Conservation (phyloP, 2,113 vertebrate species). For the Daubentonia madagascariensis region DNA sequence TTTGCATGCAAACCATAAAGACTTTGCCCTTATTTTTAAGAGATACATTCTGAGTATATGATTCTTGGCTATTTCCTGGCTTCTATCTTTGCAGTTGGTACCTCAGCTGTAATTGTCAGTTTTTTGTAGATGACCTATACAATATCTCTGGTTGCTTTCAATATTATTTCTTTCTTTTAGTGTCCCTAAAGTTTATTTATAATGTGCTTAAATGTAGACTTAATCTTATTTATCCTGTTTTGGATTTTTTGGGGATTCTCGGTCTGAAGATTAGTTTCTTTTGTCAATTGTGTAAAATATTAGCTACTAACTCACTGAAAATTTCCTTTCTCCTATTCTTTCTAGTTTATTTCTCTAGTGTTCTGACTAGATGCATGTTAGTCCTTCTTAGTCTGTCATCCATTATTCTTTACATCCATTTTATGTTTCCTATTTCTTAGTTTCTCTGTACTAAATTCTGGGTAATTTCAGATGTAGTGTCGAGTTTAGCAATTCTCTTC, state of each 20-base stretch:
- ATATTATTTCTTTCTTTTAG: neutral
- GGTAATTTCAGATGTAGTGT: neutral
- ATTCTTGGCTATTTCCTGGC: neutral
- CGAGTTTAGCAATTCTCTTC: neutral
- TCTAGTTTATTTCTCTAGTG: neutral
- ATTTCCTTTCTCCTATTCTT: neutral
- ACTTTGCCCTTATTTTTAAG: neutral
- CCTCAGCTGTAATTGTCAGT: neutral
- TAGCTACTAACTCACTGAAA: neutral
- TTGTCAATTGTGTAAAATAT: neutral
- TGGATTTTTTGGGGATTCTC: neutral
- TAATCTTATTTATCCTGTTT: neutral
- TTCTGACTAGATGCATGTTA: neutral
- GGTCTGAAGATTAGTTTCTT: neutral
- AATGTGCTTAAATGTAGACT: neutral
- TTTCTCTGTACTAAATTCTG: neutral
- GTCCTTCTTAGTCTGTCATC: neutral
- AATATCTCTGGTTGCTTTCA: neutral
- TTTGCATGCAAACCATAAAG: neutral
- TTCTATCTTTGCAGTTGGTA: neutral
- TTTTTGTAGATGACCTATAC: neutral
- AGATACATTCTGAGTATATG: neutral
- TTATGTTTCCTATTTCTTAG: neutral
- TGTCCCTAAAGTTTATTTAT: neutral
- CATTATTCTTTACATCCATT: neutral